Evolutionary conservation across 2,797 vertebrate species (phyloP).

Genomic region (Pangasius djambal): DNA sequence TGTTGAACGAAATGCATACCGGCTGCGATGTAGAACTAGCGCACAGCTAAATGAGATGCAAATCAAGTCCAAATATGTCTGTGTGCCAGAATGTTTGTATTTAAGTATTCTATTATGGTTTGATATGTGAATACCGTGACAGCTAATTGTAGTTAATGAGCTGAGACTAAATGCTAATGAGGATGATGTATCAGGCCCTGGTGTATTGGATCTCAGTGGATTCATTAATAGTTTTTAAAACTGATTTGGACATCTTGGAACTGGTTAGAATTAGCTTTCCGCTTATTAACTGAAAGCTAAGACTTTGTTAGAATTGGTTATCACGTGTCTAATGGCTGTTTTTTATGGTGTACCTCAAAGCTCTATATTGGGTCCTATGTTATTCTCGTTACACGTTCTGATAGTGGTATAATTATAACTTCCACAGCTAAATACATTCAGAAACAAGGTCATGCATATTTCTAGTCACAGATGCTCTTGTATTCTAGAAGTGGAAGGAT

Average conservation of each 20-base stretch:
- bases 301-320: not conserved
- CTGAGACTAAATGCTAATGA: constrained; percentile 14
- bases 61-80: constrained; percentile 7
- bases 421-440: not conserved
- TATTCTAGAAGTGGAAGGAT: not conserved
- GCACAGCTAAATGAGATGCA: constrained; percentile 3
- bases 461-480: not conserved
- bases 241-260: not conserved
- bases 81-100: constrained; percentile 8
- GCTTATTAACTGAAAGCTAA: not conserved
- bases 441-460: not conserved
- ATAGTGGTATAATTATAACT: not conserved
- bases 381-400: not conserved
- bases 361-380: not conserved
- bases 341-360: not conserved
- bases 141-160: constrained; percentile 25
- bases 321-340: not conserved
- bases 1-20: not conserved
- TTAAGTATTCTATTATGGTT: constrained; percentile 17
- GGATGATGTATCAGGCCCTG: not conserved
- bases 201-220: not conserved
- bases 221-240: not conserved
- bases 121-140: constrained; percentile 10
- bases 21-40: not conserved
- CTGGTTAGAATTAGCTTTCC: not conserved